These are phyloP conservation scores for Tryphoninae sp. DNA, from an alignment of 2,888 invertebrate genomes.

Conservation along the genomic window DNA sequence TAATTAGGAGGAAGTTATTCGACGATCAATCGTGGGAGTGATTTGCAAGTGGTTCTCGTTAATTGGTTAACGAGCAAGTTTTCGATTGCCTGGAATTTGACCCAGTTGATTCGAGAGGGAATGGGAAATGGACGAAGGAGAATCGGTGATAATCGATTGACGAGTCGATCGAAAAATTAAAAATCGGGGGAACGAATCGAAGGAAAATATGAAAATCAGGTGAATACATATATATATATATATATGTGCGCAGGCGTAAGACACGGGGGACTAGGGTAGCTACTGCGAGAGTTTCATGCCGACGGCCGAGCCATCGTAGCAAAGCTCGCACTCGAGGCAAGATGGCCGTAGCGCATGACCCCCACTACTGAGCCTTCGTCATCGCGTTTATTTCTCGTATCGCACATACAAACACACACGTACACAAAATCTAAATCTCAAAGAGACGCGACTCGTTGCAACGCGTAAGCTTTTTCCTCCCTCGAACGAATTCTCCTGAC, in stretches of 20 bases:
- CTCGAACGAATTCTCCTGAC: conserved; percentile 53
- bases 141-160: background rate
- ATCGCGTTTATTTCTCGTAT: conserved; percentile 49
- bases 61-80: too few species aligned
- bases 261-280: background rate
- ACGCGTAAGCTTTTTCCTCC: conserved; percentile 52
- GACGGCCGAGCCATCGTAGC: conserved; percentile 52
- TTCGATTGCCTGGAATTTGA: background rate
- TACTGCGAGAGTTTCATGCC: conserved; percentile 42
- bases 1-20: too few species aligned
- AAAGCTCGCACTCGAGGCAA: conserved; percentile 55
- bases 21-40: too few species aligned
- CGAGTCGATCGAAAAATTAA: background rate
- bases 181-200: conserved; percentile 32
- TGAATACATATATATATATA: background rate
- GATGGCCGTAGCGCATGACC: conserved; percentile 58
- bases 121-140: conserved; percentile 10
- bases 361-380: conserved; percentile 36
- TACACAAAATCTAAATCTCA: conserved; percentile 41
- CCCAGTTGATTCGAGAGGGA: background rate
- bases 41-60: too few species aligned
- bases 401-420: conserved; percentile 28
- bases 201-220: conserved; percentile 1
- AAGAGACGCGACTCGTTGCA: conserved; percentile 46
- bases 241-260: conserved; percentile 21